These are phyloP conservation scores for Spodoptera exigua DNA, from an alignment of 2,888 invertebrate species.

Conservation along the genomic window DNA sequence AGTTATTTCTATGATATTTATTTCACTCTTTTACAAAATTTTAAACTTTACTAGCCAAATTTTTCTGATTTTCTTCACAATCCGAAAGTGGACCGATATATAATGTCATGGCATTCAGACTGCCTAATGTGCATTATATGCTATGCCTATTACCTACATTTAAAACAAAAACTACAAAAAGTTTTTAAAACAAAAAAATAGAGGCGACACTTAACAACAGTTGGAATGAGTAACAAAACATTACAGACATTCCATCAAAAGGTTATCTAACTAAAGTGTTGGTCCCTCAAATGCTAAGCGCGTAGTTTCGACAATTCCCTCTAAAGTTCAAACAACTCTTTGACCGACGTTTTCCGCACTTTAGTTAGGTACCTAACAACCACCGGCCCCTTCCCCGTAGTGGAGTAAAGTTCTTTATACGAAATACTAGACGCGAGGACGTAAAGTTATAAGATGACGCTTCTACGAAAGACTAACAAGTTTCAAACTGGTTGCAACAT, in stretches of 20 bases:
- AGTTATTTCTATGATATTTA: no score
- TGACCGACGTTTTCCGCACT: constrained; percentile 66
- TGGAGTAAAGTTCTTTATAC: constrained; percentile 66
- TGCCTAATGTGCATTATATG: neutral
- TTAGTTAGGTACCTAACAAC: constrained; percentile 62
- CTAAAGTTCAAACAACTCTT: constrained; percentile 70
- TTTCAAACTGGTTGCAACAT: neutral
- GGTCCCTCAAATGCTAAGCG: constrained; percentile 64
- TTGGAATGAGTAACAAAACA: constrained; percentile 46
- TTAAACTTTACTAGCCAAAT: no score
- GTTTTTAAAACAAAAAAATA: constrained; percentile 26
- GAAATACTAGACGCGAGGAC: constrained; percentile 54
- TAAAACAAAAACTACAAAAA: constrained; percentile 14
- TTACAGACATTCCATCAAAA: constrained; percentile 63
- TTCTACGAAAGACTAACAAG: constrained; percentile 1
- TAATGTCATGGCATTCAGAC: neutral
- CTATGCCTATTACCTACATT: constrained; percentile 2
- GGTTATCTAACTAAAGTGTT: constrained; percentile 61
- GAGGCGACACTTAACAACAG: constrained; percentile 40
- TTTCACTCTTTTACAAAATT: no score
- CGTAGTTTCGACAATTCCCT: constrained; percentile 67
- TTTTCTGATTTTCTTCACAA: no score
- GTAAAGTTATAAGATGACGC: constrained; percentile 56
- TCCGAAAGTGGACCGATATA: no score
- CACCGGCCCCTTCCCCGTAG: constrained; percentile 64